phyloP scores from a whole-genome alignment of 2,113 vertebrate genomes.

The Lampris incognitus region DNA sequence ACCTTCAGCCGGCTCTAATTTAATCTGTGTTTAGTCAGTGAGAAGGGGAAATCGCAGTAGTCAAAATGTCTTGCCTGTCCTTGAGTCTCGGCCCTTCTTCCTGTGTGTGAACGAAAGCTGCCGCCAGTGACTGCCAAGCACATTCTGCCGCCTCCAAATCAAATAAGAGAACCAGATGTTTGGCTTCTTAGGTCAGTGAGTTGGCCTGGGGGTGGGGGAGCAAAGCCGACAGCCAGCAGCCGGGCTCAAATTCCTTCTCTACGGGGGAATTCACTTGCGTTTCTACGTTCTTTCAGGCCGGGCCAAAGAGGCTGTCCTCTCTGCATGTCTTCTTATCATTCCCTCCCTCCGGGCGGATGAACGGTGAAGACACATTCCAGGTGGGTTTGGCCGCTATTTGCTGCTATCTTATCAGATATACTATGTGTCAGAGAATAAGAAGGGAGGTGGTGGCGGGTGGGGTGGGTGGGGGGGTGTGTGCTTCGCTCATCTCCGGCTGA shows the following conservation, averaged over 20 bases:
- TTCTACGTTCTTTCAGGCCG: constrained; percentile 22
- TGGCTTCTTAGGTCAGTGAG: constrained; percentile 32
- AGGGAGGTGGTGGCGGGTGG: constrained; percentile 25
- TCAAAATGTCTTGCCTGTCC: constrained; percentile 53
- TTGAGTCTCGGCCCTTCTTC: constrained; percentile 43
- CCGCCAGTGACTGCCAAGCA: constrained; percentile 21
- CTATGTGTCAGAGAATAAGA: constrained; percentile 66
- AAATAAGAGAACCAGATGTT: constrained; percentile 65
- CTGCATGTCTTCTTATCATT: constrained; percentile 44
- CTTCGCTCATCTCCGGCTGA: constrained; percentile 33
- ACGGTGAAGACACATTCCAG: constrained; percentile 65
- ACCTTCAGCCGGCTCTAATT: constrained; percentile 72
- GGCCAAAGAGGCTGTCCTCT: constrained; percentile 43
- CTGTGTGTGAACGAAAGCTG: constrained; percentile 10
- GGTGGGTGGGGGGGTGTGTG: constrained; percentile 38
- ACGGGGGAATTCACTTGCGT: constrained; percentile 34
- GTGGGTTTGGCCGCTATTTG: constrained; percentile 57
- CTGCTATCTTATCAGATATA: constrained; percentile 72
- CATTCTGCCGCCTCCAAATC: constrained; percentile 42
- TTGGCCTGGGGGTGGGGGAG: neutral
- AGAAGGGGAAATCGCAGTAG: constrained; percentile 58
- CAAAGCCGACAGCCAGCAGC: constrained; percentile 49
- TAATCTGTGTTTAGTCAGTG: constrained; percentile 67
- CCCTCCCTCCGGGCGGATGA: constrained; percentile 32
- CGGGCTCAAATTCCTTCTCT: constrained; percentile 17